These are phyloP conservation scores for Caradrina kadenii DNA, from an alignment of 2,888 invertebrate species.

Conservation along the genomic window DNA sequence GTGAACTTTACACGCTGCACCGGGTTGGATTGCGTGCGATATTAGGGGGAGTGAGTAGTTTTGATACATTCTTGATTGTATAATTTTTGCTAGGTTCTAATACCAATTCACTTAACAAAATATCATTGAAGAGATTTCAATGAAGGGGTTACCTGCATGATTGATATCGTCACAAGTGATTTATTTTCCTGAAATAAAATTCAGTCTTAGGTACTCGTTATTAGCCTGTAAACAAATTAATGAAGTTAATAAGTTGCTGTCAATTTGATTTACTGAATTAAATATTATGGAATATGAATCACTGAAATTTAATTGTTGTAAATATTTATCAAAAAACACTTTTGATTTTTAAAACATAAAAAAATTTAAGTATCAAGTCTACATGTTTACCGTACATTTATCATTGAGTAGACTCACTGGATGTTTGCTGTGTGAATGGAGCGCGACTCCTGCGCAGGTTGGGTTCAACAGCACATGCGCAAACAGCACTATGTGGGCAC, in stretches of 20 bases:
- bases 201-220: too few species aligned
- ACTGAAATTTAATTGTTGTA: background rate
- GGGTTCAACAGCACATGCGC: constrained; percentile 72
- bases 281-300: background rate
- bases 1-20: constrained; percentile 58
- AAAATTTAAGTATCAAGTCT: constrained; percentile 29
- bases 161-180: too few species aligned
- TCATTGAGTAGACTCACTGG: constrained; percentile 51
- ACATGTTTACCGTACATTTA: constrained; percentile 1
- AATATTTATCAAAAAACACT: background rate
- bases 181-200: too few species aligned
- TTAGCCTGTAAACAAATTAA: too few species aligned
- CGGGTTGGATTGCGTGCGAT: constrained; percentile 46
- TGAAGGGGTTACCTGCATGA: background rate
- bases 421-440: constrained; percentile 65
- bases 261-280: too few species aligned
- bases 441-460: constrained; percentile 60
- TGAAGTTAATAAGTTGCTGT: too few species aligned
- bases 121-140: too few species aligned
- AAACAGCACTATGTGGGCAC: constrained; percentile 61
- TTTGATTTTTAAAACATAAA: background rate
- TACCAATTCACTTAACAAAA: too few species aligned
- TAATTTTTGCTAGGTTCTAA: background rate
- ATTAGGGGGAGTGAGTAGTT: background rate
- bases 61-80: constrained; percentile 46